These are phyloP conservation scores for Tyrannus savana DNA, from an alignment of 2,113 vertebrate species.

Conservation along the genomic window DNA sequence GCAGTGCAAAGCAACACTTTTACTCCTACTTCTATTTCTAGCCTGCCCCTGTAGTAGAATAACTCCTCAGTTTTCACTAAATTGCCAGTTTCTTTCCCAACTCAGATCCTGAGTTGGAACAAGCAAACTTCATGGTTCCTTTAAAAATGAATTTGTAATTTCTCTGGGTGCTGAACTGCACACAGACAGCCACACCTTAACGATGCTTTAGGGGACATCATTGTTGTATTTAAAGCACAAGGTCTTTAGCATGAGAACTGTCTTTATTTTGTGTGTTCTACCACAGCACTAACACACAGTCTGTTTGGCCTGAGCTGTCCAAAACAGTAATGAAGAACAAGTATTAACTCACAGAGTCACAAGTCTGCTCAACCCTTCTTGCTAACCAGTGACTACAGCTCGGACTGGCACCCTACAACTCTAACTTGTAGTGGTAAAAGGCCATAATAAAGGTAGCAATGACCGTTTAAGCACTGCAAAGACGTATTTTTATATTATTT, in stretches of 20 bases:
- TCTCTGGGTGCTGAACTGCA: neutral
- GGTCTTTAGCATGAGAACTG: neutral
- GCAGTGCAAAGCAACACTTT: slow-evolving; percentile 26
- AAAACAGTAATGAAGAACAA: neutral
- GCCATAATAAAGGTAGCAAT: neutral
- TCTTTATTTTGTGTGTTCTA: neutral
- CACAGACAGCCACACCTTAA: neutral
- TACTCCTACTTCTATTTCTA: slow-evolving; percentile 5
- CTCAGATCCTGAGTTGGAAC: neutral
- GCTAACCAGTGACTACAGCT: neutral
- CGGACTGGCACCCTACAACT: neutral
- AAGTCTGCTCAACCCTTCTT: neutral
- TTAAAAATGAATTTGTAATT: neutral
- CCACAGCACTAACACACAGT: neutral
- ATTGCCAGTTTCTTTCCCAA: neutral
- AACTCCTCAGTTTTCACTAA: neutral
- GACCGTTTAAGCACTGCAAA: neutral
- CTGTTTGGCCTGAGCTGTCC: neutral
- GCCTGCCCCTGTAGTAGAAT: neutral
- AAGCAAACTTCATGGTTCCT: neutral
- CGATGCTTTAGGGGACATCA: neutral
- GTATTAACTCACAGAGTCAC: neutral
- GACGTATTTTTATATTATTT: neutral
- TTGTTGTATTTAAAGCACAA: neutral
- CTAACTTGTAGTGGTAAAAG: neutral